A percentile compares a stretch with the other conserved stretches of the same genome.
Conservation (phyloP, 2,797 vertebrate genomes). For the Ctenopoma kingsleyae region DNA sequence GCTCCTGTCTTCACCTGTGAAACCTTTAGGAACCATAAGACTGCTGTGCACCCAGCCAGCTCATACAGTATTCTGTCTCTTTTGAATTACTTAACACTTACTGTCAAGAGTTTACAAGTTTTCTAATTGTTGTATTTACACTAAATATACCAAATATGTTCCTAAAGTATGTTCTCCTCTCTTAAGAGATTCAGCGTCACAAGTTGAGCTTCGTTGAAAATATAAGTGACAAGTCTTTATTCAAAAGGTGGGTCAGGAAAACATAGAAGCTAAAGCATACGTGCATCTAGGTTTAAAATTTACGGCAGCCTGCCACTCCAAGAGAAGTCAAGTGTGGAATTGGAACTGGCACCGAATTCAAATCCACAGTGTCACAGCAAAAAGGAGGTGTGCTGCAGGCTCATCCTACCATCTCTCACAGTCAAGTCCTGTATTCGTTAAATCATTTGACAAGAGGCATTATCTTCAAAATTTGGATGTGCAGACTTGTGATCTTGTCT, state of each 20-base stretch:
- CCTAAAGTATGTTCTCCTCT: neutral
- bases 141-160: neutral
- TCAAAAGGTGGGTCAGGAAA: conserved; percentile 37
- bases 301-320: conserved; percentile 49
- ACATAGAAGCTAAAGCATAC: conserved; percentile 29
- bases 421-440: conserved; percentile 64
- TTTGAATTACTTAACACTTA: conserved; percentile 17
- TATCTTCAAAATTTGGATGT: conserved; percentile 69
- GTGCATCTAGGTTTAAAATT: conserved; percentile 41
- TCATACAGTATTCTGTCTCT: conserved; percentile 6
- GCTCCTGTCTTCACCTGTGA: conserved; percentile 27
- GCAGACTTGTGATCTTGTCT: conserved; percentile 48
- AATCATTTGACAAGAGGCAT: conserved; percentile 72
- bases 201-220: conserved; percentile 17
- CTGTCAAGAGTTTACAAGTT: neutral
- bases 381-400: conserved; percentile 66
- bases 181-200: neutral
- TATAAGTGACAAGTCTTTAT: conserved; percentile 28
- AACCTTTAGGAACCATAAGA: conserved; percentile 26
- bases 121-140: conserved; percentile 15
- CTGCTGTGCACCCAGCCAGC: conserved; percentile 7
- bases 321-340: conserved; percentile 74
- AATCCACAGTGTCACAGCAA: conserved; percentile 68
- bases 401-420: conserved; percentile 57
- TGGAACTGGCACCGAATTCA: conserved; percentile 73